phyloP scores from a whole-genome alignment of 2,113 vertebrate species.

The Petrocephalus microphthalmus region DNA sequence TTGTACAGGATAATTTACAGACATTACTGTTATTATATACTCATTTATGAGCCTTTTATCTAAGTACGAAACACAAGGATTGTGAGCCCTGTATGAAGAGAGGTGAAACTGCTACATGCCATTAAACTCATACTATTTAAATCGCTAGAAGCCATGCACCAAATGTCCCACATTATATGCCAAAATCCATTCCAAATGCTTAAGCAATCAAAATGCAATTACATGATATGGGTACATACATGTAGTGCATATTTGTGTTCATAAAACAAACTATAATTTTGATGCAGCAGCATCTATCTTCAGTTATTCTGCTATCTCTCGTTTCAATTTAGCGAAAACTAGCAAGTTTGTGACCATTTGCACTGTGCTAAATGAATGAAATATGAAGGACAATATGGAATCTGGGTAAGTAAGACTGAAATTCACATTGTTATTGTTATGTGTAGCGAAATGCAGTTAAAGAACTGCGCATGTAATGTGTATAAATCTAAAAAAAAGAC shows the following conservation, averaged over 20 bases:
- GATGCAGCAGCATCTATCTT: background rate
- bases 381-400: background rate
- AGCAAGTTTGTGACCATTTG: background rate
- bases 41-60: background rate
- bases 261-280: constrained; percentile 2
- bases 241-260: background rate
- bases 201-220: background rate
- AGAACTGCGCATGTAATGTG: background rate
- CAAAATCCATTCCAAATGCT: background rate
- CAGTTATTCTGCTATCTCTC: background rate
- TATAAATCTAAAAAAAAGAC: background rate
- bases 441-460: background rate
- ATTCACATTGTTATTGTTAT: background rate
- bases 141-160: background rate
- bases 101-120: background rate
- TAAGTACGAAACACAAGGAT: background rate
- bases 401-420: background rate
- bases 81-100: background rate
- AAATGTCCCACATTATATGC: background rate
- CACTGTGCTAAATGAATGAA: background rate
- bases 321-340: background rate
- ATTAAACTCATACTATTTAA: background rate
- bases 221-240: too few species aligned
- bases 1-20: background rate
- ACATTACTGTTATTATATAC: constrained; percentile 8